These are phyloP conservation scores for Oligia latruncula DNA, from an alignment of 2,888 invertebrate species.

Conservation along the genomic window DNA sequence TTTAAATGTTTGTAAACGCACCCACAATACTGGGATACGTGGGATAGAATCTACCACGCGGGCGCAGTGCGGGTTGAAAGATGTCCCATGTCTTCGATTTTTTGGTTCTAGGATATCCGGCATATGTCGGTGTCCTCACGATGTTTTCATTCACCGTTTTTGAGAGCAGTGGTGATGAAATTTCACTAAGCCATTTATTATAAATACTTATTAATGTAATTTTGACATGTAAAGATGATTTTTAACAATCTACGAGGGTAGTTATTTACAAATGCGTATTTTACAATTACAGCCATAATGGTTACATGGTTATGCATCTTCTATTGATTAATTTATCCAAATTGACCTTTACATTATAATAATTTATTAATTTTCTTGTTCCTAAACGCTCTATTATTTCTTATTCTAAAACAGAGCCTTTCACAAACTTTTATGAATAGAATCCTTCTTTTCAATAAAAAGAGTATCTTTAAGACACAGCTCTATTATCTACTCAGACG, in stretches of 20 bases:
- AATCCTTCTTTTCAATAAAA: not conserved
- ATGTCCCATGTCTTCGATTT: not conserved
- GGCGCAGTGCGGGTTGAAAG: not conserved
- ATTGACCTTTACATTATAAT: conserved; percentile 47
- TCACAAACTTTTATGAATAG: not conserved
- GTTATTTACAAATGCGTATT: conserved; percentile 21
- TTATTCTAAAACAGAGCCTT: not conserved
- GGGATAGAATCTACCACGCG: not conserved
- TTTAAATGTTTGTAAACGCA: no score
- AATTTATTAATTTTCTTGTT: conserved; percentile 6
- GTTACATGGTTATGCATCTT: conserved; percentile 14
- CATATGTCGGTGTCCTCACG: not conserved
- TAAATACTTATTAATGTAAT: not conserved
- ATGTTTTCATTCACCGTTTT: not conserved
- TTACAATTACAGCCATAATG: not conserved
- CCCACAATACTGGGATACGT: no score
- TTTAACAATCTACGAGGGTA: not conserved
- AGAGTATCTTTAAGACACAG: conserved; percentile 51
- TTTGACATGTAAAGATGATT: not conserved
- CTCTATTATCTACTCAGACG: conserved; percentile 43
- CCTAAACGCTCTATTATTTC: not conserved
- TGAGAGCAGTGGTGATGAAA: not conserved
- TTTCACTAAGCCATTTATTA: not conserved
- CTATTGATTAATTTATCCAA: conserved; percentile 25
- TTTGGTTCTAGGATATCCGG: not conserved